Base-by-base conservation (phyloP, 2,113 vertebrate species). In the Cephalopterus ornatus region DNA sequence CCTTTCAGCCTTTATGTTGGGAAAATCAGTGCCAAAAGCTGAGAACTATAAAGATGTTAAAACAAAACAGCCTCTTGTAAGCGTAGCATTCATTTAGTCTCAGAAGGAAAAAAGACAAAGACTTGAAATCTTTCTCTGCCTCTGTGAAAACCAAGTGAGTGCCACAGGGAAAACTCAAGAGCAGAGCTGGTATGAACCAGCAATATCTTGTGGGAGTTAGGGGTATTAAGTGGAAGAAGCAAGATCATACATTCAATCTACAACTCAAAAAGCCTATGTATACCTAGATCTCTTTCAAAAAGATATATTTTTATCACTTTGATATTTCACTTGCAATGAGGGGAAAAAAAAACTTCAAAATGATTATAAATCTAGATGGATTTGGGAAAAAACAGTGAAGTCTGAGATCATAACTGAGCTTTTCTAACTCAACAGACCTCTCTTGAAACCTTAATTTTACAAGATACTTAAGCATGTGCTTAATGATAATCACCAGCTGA, bases 401-500 rank as follows among this genome's bases (percentile, higher is more conserved):
- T 55, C 59, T 85, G 55, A 83, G 72, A 77, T 82, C 59, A 39
- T 79, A 95, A 93, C 63, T 9, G 26, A 94, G 77, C 14, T 94
- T 89, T 89, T 94, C 47, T 56, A 92, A 72, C 73, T 82, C 75
- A 75, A 47, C 28, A 76, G 52, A 88, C 61, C 37, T 80, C 62
- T 79, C 74, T 81, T 88, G 63, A 79, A 90, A 49, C 46, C 63
- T 87, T 73, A 73, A 70, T 88, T 93, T 44, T 83, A 41, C 49
- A 58, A 83, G 81, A 85, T 66, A 58, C 71, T 85, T 88, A 89
- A 92, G 71, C 70, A 91, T 58, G 59, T 94, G 58, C 74, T 85
- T 90, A 91, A 93, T 35, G 67, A 59, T 83, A 91, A 96, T 88
- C 81, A 88, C 56, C 30, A 88, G 50, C 70, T 94, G 66, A 94